Conservation (phyloP, 2,888 invertebrate species). For the Lordiphosa andalusiaca region DNA sequence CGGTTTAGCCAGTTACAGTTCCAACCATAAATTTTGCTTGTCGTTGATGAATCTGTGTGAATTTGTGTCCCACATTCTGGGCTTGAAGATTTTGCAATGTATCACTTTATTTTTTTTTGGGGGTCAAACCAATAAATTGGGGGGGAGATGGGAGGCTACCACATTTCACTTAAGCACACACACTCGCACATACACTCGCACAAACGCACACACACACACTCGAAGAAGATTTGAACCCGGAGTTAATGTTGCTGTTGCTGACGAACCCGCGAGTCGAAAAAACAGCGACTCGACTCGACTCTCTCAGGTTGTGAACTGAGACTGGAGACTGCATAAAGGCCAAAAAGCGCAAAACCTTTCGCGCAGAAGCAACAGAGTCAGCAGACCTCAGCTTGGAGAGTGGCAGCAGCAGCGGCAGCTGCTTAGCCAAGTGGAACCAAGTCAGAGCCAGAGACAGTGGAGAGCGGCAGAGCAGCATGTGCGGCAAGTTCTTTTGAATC, state of each 20-base stretch:
- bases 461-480: slow-evolving; percentile 27
- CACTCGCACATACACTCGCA: not conserved
- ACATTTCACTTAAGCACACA: not conserved
- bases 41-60: slow-evolving; percentile 61
- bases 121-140: too few species aligned
- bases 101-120: too few species aligned
- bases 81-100: slow-evolving; percentile 23
- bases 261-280: slow-evolving; percentile 63
- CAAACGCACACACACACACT: not conserved
- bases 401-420: slow-evolving; percentile 46
- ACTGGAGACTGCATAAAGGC: slow-evolving; percentile 58
- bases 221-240: slow-evolving; percentile 16
- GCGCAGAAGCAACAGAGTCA: slow-evolving; percentile 49
- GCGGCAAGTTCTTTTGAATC: slow-evolving; percentile 71
- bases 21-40: slow-evolving; percentile 59
- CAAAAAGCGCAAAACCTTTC: slow-evolving; percentile 64
- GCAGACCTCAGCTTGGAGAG: slow-evolving; percentile 25
- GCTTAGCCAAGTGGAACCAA: slow-evolving; percentile 66
- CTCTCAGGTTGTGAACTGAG: slow-evolving; percentile 28
- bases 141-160: too few species aligned
- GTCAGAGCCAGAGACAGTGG: slow-evolving; percentile 49
- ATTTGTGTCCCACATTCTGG: slow-evolving; percentile 55
- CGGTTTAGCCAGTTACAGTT: slow-evolving; percentile 50
- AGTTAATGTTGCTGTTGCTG: slow-evolving; percentile 38
- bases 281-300: slow-evolving; percentile 23